phyloP scores from a whole-genome alignment of 2,797 vertebrate genomes.

The Myripristis jacobus region DNA sequence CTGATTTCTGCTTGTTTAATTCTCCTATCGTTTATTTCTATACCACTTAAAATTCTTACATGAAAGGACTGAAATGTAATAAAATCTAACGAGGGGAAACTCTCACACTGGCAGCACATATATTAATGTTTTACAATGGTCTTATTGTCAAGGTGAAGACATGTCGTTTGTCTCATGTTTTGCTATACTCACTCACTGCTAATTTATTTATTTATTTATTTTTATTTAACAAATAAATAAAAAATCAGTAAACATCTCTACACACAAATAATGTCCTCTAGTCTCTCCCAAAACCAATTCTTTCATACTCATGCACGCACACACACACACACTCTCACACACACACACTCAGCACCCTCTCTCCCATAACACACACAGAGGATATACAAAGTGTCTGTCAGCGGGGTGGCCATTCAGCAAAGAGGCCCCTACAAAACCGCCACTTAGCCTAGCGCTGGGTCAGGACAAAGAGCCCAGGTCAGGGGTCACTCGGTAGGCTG shows the following conservation, averaged over 20 bases:
- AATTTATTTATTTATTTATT: no score
- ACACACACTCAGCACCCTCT: constrained; percentile 66
- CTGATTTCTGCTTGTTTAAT: constrained; percentile 78
- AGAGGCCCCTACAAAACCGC: constrained; percentile 91
- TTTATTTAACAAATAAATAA: no score
- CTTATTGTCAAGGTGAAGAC: neutral
- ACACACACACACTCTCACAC: constrained; percentile 29
- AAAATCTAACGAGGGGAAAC: constrained; percentile 68
- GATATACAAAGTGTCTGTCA: constrained; percentile 96
- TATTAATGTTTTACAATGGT: constrained; percentile 34
- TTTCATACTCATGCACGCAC: neutral
- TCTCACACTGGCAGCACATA: constrained; percentile 37
- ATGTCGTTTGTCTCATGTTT: neutral
- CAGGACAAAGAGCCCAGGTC: constrained; percentile 91
- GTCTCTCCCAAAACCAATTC: constrained; percentile 42
- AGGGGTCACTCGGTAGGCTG: constrained; percentile 91
- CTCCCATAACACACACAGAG: constrained; percentile 74
- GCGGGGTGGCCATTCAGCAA: constrained; percentile 88
- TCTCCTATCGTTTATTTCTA: constrained; percentile 71
- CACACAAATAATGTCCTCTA: constrained; percentile 40
- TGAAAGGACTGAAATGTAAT: constrained; percentile 64
- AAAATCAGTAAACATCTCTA: no score
- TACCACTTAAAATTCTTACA: constrained; percentile 64
- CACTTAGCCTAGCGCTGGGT: constrained; percentile 92
- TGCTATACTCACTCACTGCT: neutral